These are phyloP conservation scores for Hirtodrosophila trivittata DNA, from an alignment of 2,888 invertebrate genomes.

Conservation along the genomic window DNA sequence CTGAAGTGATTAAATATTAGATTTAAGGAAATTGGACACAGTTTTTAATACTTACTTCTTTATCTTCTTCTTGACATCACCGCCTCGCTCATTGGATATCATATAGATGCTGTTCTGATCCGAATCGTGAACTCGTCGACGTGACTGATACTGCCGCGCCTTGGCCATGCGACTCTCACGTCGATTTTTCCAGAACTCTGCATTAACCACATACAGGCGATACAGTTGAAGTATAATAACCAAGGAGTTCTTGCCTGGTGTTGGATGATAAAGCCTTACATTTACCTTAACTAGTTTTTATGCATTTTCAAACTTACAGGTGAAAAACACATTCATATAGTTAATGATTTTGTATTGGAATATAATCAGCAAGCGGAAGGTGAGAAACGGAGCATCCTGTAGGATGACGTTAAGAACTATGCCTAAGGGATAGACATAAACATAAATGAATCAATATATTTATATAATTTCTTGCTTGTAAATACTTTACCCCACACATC, in stretches of 20 bases:
- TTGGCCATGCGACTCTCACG: constrained; percentile 78
- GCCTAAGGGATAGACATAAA: constrained; percentile 73
- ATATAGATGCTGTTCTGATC: constrained; percentile 85
- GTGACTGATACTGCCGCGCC: constrained; percentile 73
- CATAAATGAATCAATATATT: neutral
- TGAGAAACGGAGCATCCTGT: constrained; percentile 94
- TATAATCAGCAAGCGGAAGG: constrained; percentile 93
- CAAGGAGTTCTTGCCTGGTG: constrained; percentile 88
- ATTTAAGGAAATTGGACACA: neutral
- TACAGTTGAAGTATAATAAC: constrained; percentile 95
- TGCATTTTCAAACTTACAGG: constrained; percentile 88
- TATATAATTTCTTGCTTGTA: neutral
- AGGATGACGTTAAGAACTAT: constrained; percentile 94
- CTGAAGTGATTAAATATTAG: constrained; percentile 39
- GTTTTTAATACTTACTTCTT: constrained; percentile 66
- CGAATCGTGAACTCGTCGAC: constrained; percentile 77
- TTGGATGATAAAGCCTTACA: neutral
- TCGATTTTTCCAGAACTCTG: constrained; percentile 86
- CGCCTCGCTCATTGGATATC: constrained; percentile 84
- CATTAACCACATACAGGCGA: constrained; percentile 91
- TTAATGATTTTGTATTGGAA: constrained; percentile 94
- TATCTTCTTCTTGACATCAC: constrained; percentile 78
- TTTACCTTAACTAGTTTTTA: neutral
- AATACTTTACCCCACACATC: constrained; percentile 88
- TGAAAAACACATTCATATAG: constrained; percentile 98